A percentile compares a stretch with the other conserved stretches of the same genome.
Evolutionary conservation across 1,140 invertebrate genomes (phyloP).

Genomic region (Ladona fulva): DNA sequence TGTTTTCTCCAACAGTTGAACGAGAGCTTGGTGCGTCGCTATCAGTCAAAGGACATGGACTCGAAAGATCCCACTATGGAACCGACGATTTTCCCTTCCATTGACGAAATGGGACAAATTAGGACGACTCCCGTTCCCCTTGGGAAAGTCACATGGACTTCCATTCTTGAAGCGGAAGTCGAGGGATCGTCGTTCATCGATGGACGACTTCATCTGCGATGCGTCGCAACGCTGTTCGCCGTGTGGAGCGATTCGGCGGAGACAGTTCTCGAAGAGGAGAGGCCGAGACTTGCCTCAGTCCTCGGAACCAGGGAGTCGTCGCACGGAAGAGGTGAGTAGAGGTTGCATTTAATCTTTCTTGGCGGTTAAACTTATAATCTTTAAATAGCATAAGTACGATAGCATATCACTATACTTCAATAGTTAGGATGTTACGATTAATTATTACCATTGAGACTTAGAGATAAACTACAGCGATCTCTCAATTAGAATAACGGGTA

Average conservation of each 20-base stretch:
- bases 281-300: conserved; percentile 53
- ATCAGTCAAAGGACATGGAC: neutral
- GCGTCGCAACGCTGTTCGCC: conserved; percentile 50
- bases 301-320: conserved; percentile 48
- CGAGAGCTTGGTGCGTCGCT: neutral
- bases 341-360: too few species aligned
- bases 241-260: conserved; percentile 45
- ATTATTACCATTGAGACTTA: too few species aligned
- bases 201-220: conserved; percentile 49
- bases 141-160: conserved; percentile 18
- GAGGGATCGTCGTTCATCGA: conserved; percentile 47
- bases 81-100: neutral
- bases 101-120: too few species aligned
- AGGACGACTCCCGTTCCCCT: neutral
- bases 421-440: too few species aligned
- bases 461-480: too few species aligned
- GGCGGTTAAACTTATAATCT: too few species aligned
- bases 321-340: neutral
- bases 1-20: neutral
- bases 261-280: conserved; percentile 50
- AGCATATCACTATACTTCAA: too few species aligned
- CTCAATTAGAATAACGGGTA: too few species aligned
- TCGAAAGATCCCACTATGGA: neutral
- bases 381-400: too few species aligned
- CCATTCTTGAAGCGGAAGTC: conserved; percentile 45